Conservation (phyloP, 2,888 invertebrate genomes). For the Gastracanthus pulcherrimus region DNA sequence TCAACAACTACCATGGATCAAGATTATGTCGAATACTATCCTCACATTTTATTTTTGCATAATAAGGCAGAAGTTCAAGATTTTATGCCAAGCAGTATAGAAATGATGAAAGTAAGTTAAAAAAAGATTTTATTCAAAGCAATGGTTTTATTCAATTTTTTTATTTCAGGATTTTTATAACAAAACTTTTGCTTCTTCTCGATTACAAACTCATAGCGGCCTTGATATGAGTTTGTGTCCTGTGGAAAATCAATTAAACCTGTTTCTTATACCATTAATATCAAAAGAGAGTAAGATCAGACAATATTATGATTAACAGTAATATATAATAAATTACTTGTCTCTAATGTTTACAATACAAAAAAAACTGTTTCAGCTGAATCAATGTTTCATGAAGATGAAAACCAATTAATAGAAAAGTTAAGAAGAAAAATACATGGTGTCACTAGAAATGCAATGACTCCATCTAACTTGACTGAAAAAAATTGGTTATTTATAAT, state of each 20-base stretch:
- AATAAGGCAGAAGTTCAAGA: slow-evolving; percentile 89
- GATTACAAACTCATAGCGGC: slow-evolving; percentile 83
- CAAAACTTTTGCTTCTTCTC: slow-evolving; percentile 82
- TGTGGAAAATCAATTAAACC: slow-evolving; percentile 83
- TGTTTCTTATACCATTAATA: slow-evolving; percentile 85
- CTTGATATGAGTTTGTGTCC: slow-evolving; percentile 82
- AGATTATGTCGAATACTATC: slow-evolving; percentile 87
- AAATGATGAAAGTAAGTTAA: slow-evolving; percentile 80
- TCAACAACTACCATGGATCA: slow-evolving; percentile 82
- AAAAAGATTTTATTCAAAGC: slow-evolving; percentile 60
- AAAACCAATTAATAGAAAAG: slow-evolving; percentile 81
- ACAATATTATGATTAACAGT: background rate
- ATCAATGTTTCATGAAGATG: slow-evolving; percentile 66
- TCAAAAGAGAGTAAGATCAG: slow-evolving; percentile 75
- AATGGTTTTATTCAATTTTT: slow-evolving; percentile 60
- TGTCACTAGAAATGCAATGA: slow-evolving; percentile 84
- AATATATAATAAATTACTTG: background rate
- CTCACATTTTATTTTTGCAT: slow-evolving; percentile 90
- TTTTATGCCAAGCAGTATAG: slow-evolving; percentile 82
- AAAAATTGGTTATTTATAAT: slow-evolving; percentile 83
- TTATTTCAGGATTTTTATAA: slow-evolving; percentile 77
- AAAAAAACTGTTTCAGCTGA: slow-evolving; percentile 64
- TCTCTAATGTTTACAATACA: no score
- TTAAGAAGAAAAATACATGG: slow-evolving; percentile 86
- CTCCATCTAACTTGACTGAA: slow-evolving; percentile 87